Percentiles rank a stretch among this genome's conserved stretches.
Evolutionary conservation across 2,797 vertebrate species (phyloP).

Genomic region (Melanitta fusca): DNA sequence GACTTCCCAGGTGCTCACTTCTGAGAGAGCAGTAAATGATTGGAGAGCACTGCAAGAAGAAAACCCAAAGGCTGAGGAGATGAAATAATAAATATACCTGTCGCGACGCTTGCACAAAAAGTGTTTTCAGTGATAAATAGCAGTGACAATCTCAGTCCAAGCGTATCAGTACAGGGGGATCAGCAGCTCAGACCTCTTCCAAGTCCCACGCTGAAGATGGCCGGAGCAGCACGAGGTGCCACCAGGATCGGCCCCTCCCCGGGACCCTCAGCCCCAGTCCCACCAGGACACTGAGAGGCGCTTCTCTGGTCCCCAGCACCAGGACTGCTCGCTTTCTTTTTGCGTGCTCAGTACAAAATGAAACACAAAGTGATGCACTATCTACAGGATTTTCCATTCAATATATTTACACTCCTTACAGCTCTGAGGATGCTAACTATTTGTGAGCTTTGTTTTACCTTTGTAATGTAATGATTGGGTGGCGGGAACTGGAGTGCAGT

Average conservation of each 20-base stretch:
- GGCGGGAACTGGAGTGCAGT: neutral
- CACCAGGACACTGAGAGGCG: neutral
- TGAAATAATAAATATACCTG: neutral
- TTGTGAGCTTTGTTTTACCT: neutral
- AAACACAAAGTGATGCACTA: neutral
- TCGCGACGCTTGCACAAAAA: neutral
- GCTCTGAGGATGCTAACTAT: neutral
- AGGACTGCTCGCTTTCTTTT: neutral
- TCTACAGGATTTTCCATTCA: neutral
- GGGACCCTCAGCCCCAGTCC: neutral
- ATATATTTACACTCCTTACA: neutral
- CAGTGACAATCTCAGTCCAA: neutral
- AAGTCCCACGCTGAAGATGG: neutral
- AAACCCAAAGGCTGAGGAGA: neutral
- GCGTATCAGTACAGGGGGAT: neutral
- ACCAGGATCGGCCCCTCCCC: no score
- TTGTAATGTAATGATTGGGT: neutral
- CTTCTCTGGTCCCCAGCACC: neutral
- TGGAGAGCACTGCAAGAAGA: neutral
- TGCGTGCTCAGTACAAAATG: neutral
- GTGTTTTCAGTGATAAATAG: no score
- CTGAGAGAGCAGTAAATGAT: neutral
- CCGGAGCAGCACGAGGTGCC: rapidly evolving
- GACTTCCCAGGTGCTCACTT: neutral
- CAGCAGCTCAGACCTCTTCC: neutral